Conservation (phyloP, 2,797 vertebrate genomes). For the Anas bahamensis region DNA sequence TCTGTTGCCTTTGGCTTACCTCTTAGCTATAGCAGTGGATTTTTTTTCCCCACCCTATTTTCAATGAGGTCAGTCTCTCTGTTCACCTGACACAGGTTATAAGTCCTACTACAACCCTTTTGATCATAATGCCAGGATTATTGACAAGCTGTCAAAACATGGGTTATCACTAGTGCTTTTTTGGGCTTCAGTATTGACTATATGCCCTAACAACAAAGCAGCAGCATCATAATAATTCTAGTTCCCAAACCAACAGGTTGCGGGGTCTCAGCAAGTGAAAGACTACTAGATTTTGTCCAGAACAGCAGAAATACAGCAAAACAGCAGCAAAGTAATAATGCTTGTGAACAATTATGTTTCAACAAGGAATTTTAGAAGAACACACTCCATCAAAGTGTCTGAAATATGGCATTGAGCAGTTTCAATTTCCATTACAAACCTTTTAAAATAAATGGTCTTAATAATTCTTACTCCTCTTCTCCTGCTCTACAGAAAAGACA, state of each 20-base stretch:
- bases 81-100: neutral
- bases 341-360: slow-evolving; percentile 50
- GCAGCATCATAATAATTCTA: slow-evolving; percentile 26
- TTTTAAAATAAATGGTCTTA: slow-evolving; percentile 60
- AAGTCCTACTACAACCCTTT: neutral
- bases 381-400: slow-evolving; percentile 32
- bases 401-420: slow-evolving; percentile 5
- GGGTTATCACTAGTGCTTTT: slow-evolving; percentile 39
- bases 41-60: neutral
- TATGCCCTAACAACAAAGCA: slow-evolving; percentile 36
- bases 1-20: neutral
- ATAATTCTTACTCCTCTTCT: slow-evolving; percentile 43
- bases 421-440: slow-evolving; percentile 30
- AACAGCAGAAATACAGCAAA: neutral
- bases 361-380: slow-evolving; percentile 22
- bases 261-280: neutral
- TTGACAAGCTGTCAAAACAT: slow-evolving; percentile 43
- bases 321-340: slow-evolving; percentile 11
- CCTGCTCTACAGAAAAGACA: neutral
- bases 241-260: slow-evolving; percentile 3
- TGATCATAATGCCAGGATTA: slow-evolving; percentile 35
- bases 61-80: neutral
- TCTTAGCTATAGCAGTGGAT: slow-evolving; percentile 19
- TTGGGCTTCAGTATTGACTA: slow-evolving; percentile 42
- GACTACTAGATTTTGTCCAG: neutral